Conservation (phyloP, 2,113 vertebrate species). For the Columba livia region DNA sequence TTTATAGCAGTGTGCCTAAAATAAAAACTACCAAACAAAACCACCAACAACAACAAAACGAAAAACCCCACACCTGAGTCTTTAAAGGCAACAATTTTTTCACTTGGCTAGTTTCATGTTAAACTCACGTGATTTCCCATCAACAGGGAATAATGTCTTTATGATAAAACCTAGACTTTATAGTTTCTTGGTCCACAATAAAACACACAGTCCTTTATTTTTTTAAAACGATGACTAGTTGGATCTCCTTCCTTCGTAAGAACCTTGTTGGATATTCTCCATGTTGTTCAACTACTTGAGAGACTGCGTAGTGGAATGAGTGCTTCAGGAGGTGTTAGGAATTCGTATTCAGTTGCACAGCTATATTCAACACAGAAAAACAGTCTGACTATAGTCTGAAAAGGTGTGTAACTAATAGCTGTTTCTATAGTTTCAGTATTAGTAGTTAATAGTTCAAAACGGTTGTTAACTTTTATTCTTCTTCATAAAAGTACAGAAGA, state of each 20-base stretch:
- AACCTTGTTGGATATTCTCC: not conserved
- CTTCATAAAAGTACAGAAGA: not conserved
- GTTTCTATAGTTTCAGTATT: not conserved
- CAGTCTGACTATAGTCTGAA: not conserved
- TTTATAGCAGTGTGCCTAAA: not conserved
- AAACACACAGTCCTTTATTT: not conserved
- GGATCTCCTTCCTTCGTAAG: not conserved
- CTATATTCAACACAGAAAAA: not conserved
- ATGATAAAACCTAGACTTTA: not conserved
- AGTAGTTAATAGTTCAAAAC: not conserved
- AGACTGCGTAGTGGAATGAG: not conserved
- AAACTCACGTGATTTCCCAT: not conserved
- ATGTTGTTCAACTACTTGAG: not conserved
- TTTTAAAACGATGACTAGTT: not conserved
- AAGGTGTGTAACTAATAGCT: not conserved
- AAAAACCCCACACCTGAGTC: not conserved
- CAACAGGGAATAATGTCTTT: not conserved
- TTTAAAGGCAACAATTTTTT: not conserved
- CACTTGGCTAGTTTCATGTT: not conserved
- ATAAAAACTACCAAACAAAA: not conserved
- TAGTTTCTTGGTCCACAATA: not conserved
- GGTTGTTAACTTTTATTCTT: not conserved
- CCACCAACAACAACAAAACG: too few species aligned
- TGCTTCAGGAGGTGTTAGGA: not conserved
- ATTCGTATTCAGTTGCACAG: not conserved